Conservation (phyloP, 1,140 invertebrate genomes). For the Potamilus streckersoni region DNA sequence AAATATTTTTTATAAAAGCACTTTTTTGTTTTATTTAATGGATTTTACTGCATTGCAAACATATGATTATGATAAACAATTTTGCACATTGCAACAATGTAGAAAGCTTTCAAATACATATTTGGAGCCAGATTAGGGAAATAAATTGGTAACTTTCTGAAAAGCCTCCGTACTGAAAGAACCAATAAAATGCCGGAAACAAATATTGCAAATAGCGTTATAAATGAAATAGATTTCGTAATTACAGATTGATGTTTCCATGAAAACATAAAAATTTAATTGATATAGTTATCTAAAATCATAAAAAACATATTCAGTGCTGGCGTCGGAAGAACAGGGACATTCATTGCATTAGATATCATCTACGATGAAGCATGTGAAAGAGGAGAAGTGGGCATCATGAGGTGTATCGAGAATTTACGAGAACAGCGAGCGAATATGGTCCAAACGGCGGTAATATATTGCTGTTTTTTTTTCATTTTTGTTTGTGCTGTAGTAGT, state of each 20-base stretch:
- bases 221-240: not conserved
- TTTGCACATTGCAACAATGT: no score
- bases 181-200: not conserved
- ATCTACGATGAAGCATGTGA: constrained; percentile 45
- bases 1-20: not conserved
- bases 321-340: constrained; percentile 64
- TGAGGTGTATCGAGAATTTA: constrained; percentile 50
- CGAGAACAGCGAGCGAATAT: constrained; percentile 58
- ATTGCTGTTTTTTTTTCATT: not conserved
- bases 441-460: constrained; percentile 60
- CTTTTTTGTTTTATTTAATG: not conserved
- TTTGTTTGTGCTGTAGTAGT: no score
- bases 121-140: not conserved
- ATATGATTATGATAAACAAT: no score
- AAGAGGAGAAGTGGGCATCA: constrained; percentile 50
- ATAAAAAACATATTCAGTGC: constrained; percentile 44
- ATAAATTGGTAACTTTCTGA: not conserved
- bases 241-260: not conserved
- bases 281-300: not conserved
- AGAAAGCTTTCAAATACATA: no score
- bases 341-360: constrained; percentile 62
- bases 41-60: not conserved
- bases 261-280: not conserved
- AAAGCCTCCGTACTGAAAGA: not conserved
- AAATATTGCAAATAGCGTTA: not conserved